Conservation (phyloP, 2,888 invertebrate genomes). For the Epistrophe eligans region DNA sequence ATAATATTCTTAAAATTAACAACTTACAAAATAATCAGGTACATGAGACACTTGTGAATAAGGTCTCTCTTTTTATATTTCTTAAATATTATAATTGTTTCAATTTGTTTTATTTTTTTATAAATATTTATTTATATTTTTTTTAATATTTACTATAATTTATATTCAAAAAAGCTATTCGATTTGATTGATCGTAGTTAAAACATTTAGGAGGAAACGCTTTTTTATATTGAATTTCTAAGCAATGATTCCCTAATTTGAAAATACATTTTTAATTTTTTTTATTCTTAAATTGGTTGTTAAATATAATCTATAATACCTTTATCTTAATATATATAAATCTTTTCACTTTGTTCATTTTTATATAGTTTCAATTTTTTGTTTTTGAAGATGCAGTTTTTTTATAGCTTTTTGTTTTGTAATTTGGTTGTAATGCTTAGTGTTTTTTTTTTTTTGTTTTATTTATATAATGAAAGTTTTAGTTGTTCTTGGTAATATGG, state of each 20-base stretch:
- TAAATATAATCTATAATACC: conserved; percentile 63
- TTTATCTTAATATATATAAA: conserved; percentile 50
- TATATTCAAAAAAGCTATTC: conserved; percentile 70
- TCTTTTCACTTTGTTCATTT: conserved; percentile 3
- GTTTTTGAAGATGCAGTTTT: conserved; percentile 48
- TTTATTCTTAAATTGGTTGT: conserved; percentile 24
- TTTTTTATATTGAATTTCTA: conserved; percentile 44
- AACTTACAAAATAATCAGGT: conserved; percentile 72
- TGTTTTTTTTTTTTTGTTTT: conserved; percentile 30
- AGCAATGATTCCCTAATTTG: conserved; percentile 49
- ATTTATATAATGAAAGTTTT: conserved; percentile 34
- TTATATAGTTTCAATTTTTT: conserved; percentile 11
- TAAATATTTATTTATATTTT: conserved; percentile 43
- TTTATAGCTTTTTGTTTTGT: conserved; percentile 39
- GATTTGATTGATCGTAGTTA: conserved; percentile 74
- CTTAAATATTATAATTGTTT: conserved; percentile 52
- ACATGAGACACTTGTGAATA: conserved; percentile 40
- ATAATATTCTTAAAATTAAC: conserved; percentile 55
- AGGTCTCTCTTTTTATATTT: conserved; percentile 7
- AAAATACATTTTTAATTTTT: conserved; percentile 40
- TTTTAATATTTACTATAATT: conserved; percentile 25
- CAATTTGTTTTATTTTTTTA: conserved; percentile 35
- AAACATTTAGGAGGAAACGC: conserved; percentile 69
- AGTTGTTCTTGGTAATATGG: conserved; percentile 43
- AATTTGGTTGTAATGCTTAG: conserved; percentile 69